Base-by-base conservation (phyloP, 2,888 invertebrate genomes). In the Alcis repandata region DNA sequence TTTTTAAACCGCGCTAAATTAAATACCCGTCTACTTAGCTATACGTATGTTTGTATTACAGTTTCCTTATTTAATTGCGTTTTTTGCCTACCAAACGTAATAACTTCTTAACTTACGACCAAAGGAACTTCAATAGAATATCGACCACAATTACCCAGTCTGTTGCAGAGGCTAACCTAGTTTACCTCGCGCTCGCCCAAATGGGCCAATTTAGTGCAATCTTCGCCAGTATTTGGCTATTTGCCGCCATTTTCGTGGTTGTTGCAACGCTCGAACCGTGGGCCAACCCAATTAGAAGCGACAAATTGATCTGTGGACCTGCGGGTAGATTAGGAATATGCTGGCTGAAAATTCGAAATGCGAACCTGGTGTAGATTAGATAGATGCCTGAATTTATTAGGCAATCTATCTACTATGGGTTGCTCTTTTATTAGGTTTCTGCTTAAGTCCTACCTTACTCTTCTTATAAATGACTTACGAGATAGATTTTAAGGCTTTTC, bases 171-270 rank as follows among this genome's bases (percentile, higher is more conserved):
- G 11, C 54, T 32, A 71, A 73, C 71, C 72, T 72, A 74, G 75
- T 71, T 75, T 74, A 73, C 69, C 69, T 72, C 67, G 27, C 43
- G 46, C 59, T 69, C 41, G 27, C 54, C 63, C 41, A 72, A 77
- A 75, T 77, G 59, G 70, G 56, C 66, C 73, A 75, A 75, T 76
- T 76, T 74, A 68, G 69, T 69, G 71, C 71, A 73, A 73, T 77
- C 74, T 75, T 75, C 62, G 69, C 58, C 58, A 67, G 69, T 73
- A 74, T 71, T 74, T 72, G 71, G 70, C 70, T 67, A 76, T 75
- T 74, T 72, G 72, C 72, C 66, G 76, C 69, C 70, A 70, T 69
- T 69, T 70, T 60, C 49, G 72, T 66, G 69, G 62, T 56, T 45
- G 53, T 32, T 40, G 53, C 61, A 54, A 32, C 41, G 68, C 51